phyloP scores from a whole-genome alignment of 2,888 invertebrate genomes.

The Epinotia ramella region DNA sequence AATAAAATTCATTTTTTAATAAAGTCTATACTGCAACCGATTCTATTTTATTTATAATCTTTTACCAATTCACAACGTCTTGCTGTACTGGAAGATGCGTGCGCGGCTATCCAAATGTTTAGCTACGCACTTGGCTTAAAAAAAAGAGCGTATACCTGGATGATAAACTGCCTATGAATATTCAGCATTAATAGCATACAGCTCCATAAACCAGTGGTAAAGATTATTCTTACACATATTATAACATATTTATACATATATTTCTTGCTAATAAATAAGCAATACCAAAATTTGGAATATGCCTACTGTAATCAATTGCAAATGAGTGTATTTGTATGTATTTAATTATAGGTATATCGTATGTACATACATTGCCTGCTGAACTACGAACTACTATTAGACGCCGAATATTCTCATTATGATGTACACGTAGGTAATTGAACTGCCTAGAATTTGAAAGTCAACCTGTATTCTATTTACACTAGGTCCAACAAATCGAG shows the following conservation, averaged over 20 bases:
- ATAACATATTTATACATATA: background rate
- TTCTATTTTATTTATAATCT: constrained; percentile 52
- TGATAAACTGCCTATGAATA: background rate
- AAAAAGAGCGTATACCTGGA: too few relatives aligned
- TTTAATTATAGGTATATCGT: too few relatives aligned
- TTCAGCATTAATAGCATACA: background rate
- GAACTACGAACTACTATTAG: background rate
- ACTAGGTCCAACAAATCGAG: background rate
- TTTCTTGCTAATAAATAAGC: background rate
- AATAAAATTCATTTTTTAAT: constrained; percentile 38
- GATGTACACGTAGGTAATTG: background rate
- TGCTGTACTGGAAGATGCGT: background rate
- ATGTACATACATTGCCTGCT: background rate
- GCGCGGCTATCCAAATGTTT: background rate
- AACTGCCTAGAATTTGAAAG: background rate
- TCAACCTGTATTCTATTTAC: constrained; percentile 1
- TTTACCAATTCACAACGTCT: background rate
- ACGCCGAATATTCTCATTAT: background rate
- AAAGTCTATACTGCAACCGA: constrained; percentile 46
- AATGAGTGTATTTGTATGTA: too few relatives aligned
- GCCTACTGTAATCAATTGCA: too few relatives aligned
- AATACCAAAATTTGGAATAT: background rate
- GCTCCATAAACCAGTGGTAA: background rate
- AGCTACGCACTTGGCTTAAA: too few relatives aligned
- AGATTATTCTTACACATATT: background rate